Conservation (phyloP, 2,888 invertebrate species). For the Callosobruchus maculatus region DNA sequence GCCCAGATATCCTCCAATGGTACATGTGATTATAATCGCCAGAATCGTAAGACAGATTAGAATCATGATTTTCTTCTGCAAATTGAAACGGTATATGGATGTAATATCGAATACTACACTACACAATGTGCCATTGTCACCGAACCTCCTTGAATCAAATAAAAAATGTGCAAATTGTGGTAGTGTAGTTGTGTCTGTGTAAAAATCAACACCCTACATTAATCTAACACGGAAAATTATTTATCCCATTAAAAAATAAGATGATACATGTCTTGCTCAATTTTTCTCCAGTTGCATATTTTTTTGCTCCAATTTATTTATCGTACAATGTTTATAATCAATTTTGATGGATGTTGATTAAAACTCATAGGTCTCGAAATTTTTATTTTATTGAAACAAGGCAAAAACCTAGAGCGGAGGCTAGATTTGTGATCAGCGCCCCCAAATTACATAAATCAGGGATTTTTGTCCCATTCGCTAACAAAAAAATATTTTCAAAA, state of each 20-base stretch:
- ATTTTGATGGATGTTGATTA: too few species aligned
- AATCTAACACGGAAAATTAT: neutral
- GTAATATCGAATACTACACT: constrained; percentile 22
- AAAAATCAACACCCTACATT: neutral
- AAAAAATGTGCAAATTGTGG: neutral
- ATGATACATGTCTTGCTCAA: too few species aligned
- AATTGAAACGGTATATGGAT: constrained; percentile 32
- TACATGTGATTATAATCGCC: constrained; percentile 73
- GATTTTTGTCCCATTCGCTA: too few species aligned
- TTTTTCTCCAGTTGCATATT: too few species aligned
- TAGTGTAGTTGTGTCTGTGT: constrained; percentile 7
- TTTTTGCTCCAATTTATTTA: too few species aligned
- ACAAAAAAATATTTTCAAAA: too few species aligned
- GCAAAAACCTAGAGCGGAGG: too few species aligned
- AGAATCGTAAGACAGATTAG: constrained; percentile 84
- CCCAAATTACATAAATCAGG: too few species aligned
- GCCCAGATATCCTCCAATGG: constrained; percentile 65
- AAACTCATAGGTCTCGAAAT: too few species aligned
- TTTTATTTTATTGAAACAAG: too few species aligned
- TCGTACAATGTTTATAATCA: too few species aligned
- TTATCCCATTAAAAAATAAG: neutral
- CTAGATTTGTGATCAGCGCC: too few species aligned
- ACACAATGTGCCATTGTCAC: constrained; percentile 38
- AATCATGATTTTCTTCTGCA: constrained; percentile 91
- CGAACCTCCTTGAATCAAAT: constrained; percentile 1